phyloP scores from a whole-genome alignment of 2,113 vertebrate genomes.

The Leucoraja erinaceus region DNA sequence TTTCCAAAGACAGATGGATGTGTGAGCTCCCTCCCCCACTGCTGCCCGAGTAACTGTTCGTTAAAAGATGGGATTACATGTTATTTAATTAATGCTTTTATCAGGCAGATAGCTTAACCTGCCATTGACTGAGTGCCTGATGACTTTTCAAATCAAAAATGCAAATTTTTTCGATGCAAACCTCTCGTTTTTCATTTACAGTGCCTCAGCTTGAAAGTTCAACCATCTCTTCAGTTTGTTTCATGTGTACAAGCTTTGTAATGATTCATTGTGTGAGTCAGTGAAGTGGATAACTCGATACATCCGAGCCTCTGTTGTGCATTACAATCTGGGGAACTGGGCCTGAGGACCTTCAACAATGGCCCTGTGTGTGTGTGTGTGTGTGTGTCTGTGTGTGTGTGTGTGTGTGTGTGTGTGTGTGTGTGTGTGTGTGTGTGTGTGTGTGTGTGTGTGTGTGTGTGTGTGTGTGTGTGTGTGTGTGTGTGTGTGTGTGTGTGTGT shows the following conservation, averaged over 20 bases:
- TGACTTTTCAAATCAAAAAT: not conserved
- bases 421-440: not conserved
- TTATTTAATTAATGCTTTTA: constrained; percentile 25
- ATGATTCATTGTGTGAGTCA: constrained; percentile 23
- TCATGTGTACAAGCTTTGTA: not conserved
- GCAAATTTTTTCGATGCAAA: not conserved
- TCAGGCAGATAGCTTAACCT: not conserved
- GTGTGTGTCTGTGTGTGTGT: not conserved
- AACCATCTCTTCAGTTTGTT: not conserved
- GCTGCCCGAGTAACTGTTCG: not conserved
- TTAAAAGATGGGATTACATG: not conserved
- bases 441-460: not conserved
- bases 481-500: not conserved
- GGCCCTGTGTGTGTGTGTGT: not conserved
- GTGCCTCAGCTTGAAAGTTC: not conserved
- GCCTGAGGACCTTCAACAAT: not conserved
- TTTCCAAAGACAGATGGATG: not conserved
- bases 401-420: not conserved
- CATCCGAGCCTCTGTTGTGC: not conserved
- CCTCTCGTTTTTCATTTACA: constrained; percentile 18
- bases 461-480: not conserved
- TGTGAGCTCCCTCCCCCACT: not conserved
- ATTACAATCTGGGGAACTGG: not conserved
- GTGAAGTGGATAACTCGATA: constrained; percentile 8
- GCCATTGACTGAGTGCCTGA: not conserved